Percentiles rank a stretch among this genome's conserved stretches.
Conservation (phyloP, 2,797 vertebrate species). For the Danio albolineatus region DNA sequence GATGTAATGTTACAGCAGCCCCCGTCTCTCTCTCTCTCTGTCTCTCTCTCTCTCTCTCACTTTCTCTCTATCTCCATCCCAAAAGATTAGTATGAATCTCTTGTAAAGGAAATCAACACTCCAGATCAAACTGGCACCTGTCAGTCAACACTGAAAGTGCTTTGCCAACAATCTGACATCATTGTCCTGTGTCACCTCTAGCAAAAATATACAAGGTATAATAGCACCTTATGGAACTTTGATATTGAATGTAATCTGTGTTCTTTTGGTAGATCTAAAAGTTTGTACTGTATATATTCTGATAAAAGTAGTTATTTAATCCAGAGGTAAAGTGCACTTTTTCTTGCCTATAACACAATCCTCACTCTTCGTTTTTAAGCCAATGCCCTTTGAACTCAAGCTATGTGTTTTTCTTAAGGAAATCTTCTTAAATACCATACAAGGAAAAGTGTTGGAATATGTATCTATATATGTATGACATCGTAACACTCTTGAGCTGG, state of each 20-base stretch:
- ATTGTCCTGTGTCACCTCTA: slow-evolving; percentile 63
- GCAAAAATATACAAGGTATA: slow-evolving; percentile 65
- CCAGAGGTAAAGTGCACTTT: slow-evolving; percentile 84
- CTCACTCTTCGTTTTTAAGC: slow-evolving; percentile 52
- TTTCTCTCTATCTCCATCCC: slow-evolving; percentile 15
- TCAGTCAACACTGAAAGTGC: slow-evolving; percentile 27
- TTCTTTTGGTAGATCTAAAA: slow-evolving; percentile 76
- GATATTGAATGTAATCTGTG: slow-evolving; percentile 85
- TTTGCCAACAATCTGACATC: slow-evolving; percentile 30
- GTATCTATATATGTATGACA: slow-evolving; percentile 48
- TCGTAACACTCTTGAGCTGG: slow-evolving; percentile 46
- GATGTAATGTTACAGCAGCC: slow-evolving; percentile 53
- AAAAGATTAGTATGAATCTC: slow-evolving; percentile 46
- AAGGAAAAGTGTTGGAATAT: slow-evolving; percentile 50
- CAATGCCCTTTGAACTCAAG: slow-evolving; percentile 64
- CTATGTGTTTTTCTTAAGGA: slow-evolving; percentile 65
- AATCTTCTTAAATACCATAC: slow-evolving; percentile 48
- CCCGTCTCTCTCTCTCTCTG: slow-evolving; percentile 38
- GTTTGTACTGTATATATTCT: slow-evolving; percentile 75
- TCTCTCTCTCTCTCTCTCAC: background rate
- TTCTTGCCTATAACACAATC: slow-evolving; percentile 68
- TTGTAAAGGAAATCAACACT: slow-evolving; percentile 51
- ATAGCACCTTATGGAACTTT: slow-evolving; percentile 84
- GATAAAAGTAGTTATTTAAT: slow-evolving; percentile 71
- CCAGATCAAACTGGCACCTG: slow-evolving; percentile 16